A percentile compares a stretch with the other conserved stretches of the same genome.
phyloP scores from a whole-genome alignment of 2,113 vertebrate genomes.

The Ondatra zibethicus region DNA sequence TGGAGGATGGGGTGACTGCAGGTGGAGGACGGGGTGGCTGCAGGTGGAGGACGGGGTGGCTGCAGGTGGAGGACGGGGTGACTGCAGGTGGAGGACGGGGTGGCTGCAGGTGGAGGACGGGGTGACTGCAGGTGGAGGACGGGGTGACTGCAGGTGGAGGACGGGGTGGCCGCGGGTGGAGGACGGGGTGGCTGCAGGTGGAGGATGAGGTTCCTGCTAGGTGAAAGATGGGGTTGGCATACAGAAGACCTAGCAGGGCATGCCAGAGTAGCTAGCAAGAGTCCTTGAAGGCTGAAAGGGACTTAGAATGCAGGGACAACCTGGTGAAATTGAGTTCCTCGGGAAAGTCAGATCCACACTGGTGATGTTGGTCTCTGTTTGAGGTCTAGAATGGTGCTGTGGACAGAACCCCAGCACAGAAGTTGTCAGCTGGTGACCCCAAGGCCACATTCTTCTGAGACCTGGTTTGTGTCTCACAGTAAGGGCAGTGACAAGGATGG shows the following conservation, averaged over 20 bases:
- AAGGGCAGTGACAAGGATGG: neutral
- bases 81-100: no score
- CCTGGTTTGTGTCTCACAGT: neutral
- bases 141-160: no score
- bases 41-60: no score
- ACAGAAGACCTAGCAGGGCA: rapidly evolving
- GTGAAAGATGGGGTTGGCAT: neutral
- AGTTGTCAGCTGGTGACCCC: neutral
- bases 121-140: no score
- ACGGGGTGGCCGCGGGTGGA: no score
- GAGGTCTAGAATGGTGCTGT: rapidly evolving
- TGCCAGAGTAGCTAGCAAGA: neutral
- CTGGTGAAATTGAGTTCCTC: neutral
- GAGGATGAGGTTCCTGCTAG: neutral
- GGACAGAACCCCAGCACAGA: neutral
- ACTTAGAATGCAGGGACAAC: neutral
- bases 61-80: no score
- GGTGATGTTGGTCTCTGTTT: no score
- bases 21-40: no score
- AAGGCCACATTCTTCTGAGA: neutral
- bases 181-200: no score
- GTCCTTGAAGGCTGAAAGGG: neutral
- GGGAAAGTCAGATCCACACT: neutral
- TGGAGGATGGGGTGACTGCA: no score
- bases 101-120: no score